These are phyloP conservation scores for Psammodynastes pulverulentus DNA, from an alignment of 2,113 vertebrate species.

Conservation along the genomic window DNA sequence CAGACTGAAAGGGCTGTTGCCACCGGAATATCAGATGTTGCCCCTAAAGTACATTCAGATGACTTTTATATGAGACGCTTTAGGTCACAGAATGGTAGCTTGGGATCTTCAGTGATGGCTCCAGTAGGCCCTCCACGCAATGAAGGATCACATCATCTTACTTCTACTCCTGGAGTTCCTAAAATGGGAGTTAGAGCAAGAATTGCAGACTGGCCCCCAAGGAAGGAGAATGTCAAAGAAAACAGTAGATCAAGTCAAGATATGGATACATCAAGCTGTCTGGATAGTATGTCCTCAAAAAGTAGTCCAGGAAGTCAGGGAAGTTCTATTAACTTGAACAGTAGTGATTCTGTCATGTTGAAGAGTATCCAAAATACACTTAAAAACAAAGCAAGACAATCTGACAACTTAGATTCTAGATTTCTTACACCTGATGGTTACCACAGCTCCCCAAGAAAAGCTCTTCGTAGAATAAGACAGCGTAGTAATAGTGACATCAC, in stretches of 20 bases:
- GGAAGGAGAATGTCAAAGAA: constrained; percentile 84
- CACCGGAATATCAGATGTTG: constrained; percentile 74
- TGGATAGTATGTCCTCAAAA: constrained; percentile 80
- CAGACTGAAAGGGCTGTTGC: constrained; percentile 86
- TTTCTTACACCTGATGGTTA: constrained; percentile 88
- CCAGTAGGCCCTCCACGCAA: constrained; percentile 78
- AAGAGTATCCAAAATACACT: constrained; percentile 91
- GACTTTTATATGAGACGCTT: constrained; percentile 92
- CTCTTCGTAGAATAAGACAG: constrained; percentile 84
- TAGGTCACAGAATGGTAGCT: constrained; percentile 84
- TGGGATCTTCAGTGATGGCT: constrained; percentile 75
- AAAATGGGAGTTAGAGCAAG: constrained; percentile 96
- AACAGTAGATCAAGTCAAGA: constrained; percentile 76
- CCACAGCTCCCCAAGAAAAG: constrained; percentile 82
- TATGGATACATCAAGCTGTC: constrained; percentile 81
- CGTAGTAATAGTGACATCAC: constrained; percentile 96
- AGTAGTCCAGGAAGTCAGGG: constrained; percentile 83
- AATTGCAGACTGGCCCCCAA: constrained; percentile 94
- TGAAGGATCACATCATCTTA: constrained; percentile 81
- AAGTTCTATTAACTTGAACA: constrained; percentile 80
- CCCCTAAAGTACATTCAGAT: constrained; percentile 82
- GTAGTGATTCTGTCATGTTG: constrained; percentile 89
- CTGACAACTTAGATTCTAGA: constrained; percentile 82
- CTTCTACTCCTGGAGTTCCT: constrained; percentile 87
- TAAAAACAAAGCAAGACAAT: constrained; percentile 80